phyloP scores from a whole-genome alignment of 23 tunicate genomes.

The Oikopleura albicans region DNA sequence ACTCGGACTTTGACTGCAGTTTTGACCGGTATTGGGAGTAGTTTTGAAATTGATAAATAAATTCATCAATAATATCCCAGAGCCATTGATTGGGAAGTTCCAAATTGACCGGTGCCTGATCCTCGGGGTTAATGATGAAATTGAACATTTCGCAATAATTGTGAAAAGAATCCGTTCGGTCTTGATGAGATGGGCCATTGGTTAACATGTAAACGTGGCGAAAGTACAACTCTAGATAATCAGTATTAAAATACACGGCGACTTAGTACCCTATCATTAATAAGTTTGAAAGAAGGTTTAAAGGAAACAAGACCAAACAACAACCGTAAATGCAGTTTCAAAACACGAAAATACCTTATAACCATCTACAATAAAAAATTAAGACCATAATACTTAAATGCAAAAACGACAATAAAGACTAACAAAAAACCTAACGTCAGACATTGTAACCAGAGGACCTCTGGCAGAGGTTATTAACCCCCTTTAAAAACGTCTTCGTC shows the following conservation, averaged over 20 bases:
- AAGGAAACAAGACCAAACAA: too few species aligned
- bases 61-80: constrained; percentile 94
- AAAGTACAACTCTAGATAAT: constrained; percentile 47
- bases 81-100: constrained; percentile 95
- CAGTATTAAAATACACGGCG: too few species aligned
- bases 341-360: not conserved
- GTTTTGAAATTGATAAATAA: constrained; percentile 92
- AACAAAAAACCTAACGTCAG: too few species aligned
- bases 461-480: too few species aligned
- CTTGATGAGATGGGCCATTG: constrained; percentile 63
- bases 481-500: too few species aligned
- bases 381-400: too few species aligned
- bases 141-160: constrained; percentile 97
- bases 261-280: too few species aligned
- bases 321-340: not conserved
- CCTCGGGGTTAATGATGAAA: constrained; percentile 30
- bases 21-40: constrained; percentile 88
- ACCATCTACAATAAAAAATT: too few species aligned
- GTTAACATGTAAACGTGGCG: constrained; percentile 67
- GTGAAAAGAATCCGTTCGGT: constrained; percentile 72
- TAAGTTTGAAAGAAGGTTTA: too few species aligned
- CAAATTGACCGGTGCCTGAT: not conserved
- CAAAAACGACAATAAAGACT: too few species aligned
- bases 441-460: too few species aligned
- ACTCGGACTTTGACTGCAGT: constrained; percentile 48